Base-by-base conservation (phyloP, 2,888 invertebrate species). In the Drosophila demipolita region DNA sequence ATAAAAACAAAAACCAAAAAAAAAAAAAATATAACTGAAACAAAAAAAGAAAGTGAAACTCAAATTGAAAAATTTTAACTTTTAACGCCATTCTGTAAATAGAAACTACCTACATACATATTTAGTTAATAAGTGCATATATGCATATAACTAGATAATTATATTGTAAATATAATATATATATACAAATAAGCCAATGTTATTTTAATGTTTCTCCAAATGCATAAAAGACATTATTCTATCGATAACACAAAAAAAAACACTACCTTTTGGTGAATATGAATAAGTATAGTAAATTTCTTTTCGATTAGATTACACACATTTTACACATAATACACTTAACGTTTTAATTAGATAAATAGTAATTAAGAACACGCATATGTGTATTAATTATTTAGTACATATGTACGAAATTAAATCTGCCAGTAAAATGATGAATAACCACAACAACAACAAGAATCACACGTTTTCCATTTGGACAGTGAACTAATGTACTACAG, bases 381-480 rank as follows among this genome's bases (percentile, higher is more conserved):
- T 20, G 32, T 53, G 48, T 52, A 53, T 68, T 40, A 74, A 35
- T 45, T 35, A 58, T 32, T 66, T 73, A 73, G 17, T 33, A 40
- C 55, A 74, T 49, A 52, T 40, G 71, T 79, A 71, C 79, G 79
- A 87, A 68, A 76, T 72, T 81, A 75, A 84, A 79, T 85, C 88
- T 85, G 90, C 90, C 85, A 87, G 73, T 66, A 76, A 81, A 83
- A 75, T 85, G 75, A 83, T 36, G 60, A 72, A 66, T 63, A 75
- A 64, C 58, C 64, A 66, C 59, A 77, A 63, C 60, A 66, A 82
- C 83, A 84, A 85, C 85, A 85, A 85, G 90, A 85, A 89, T 85
- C 85, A 85, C 85, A 89, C 85, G 85, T 85, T 85, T 85, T 85
- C 85, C 85, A 85, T 84, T 85, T 85, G 85, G 85, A 89, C 87